Evolutionary conservation across 2,113 vertebrate genomes (phyloP), one percentile per base, ranked within the genome.

Genomic region (Prunella himalayana): DNA sequence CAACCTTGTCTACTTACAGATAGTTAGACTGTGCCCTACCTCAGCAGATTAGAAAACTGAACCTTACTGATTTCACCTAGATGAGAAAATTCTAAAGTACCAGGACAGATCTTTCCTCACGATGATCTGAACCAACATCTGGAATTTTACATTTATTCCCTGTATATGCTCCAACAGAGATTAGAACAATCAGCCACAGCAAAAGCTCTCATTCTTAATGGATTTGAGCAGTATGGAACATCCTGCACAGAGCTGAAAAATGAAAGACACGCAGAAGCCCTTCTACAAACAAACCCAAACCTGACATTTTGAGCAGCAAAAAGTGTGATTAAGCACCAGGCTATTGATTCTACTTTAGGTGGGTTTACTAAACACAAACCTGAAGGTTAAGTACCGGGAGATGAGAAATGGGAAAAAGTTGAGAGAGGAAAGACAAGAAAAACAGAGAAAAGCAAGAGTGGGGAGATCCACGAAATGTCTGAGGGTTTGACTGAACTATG

Each of bases 231-330:
- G 57, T 4, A 53, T 5, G 61, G 80, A 94, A 71, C 65, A 92
- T 84, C 57, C 79, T 4, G 19, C 64, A 57, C 51, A 22, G 54
- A 88, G 68, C 44, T 92, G 21, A 70, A 94, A 92, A 93, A 94
- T 70, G 79, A 94, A 94, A 92, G 93, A 94, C 84, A 54, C 8
- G 71, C 89, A 80, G 88, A 92, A 96, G 80, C 79, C 54, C 47
- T 94, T 95, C 88, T 77, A 78, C 91, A 95, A 97, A 95, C 91
- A 95, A 97, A 96, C 75, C 71, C 82, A 95, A 96, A 95, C 88
- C 72, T 91, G 92, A 96, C 92, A 96, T 95, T 96, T 94, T 68
- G 88, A 93, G 86, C 92, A 94, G 94, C 72, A 95, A 90, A 93
- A 94, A 75, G 69, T 75, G 72, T 88, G 94, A 94, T 94, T 96